Percentiles rank a stretch among this genome's conserved stretches.
phyloP scores from a whole-genome alignment of 2,113 vertebrate species.

The Onychorhynchus coronatus region DNA sequence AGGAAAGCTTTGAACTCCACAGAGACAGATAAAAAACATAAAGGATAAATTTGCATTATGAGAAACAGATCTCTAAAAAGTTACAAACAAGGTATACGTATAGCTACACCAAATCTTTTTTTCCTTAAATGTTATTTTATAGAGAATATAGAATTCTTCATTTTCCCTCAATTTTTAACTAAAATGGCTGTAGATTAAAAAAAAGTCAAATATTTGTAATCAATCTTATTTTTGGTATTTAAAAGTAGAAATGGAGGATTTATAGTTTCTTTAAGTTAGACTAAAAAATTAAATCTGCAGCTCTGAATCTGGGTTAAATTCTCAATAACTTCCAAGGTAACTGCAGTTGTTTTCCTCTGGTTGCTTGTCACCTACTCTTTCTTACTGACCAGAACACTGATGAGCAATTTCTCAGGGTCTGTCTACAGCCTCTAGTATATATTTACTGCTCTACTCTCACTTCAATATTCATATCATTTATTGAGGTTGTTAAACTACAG shows the following conservation, averaged over 20 bases:
- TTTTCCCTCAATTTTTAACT: not conserved
- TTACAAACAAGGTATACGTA: not conserved
- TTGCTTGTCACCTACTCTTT: not conserved
- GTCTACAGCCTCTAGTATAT: not conserved
- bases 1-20: not conserved
- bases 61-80: not conserved
- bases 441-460: not conserved
- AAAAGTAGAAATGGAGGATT: not conserved
- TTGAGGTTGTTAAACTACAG: not conserved
- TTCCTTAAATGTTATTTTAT: not conserved
- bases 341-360: not conserved
- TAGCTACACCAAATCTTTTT: not conserved
- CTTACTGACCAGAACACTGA: not conserved
- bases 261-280: not conserved
- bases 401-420: not conserved
- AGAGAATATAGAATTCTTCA: not conserved
- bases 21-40: not conserved
- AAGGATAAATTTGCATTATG: not conserved
- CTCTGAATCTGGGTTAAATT: not conserved
- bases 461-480: not conserved
- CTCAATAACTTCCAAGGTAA: not conserved
- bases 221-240: not conserved
- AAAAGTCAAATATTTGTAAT: not conserved
- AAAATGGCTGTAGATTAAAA: not conserved
- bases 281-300: not conserved